phyloP scores from a whole-genome alignment of 2,113 vertebrate species.

The Lycaon pictus region DNA sequence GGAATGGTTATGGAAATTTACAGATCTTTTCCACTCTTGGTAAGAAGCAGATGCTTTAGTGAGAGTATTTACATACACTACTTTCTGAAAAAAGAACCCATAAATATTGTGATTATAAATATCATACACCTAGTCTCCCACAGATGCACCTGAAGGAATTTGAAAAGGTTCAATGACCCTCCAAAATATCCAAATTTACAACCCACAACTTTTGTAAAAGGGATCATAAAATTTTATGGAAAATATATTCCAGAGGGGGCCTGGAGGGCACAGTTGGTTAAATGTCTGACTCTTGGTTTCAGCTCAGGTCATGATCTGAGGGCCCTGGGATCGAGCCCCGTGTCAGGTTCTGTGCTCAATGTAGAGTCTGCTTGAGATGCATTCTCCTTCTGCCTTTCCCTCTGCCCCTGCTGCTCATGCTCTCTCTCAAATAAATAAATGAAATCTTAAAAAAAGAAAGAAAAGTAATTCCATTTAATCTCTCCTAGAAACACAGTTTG shows the following conservation, averaged over 20 bases:
- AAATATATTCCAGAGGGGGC: not conserved
- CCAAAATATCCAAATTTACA: not conserved
- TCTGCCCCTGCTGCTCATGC: no score
- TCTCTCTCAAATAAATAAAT: no score
- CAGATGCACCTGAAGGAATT: not conserved
- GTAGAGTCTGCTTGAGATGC: no score
- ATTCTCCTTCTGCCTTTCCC: no score
- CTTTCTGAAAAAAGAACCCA: not conserved
- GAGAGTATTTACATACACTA: not conserved
- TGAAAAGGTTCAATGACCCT: conserved; percentile 2
- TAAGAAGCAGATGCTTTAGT: not conserved
- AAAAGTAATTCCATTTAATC: not conserved
- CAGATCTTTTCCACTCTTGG: not conserved
- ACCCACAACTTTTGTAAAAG: not conserved
- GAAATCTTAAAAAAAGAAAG: no score
- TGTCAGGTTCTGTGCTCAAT: no score
- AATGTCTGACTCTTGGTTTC: no score
- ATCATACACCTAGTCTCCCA: not conserved
- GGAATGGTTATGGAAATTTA: not conserved
- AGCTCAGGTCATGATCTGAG: no score
- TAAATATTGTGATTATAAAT: not conserved
- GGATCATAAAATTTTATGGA: not conserved
- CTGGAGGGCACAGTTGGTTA: no score
- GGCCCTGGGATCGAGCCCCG: no score
- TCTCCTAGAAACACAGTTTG: not conserved